Percentiles rank a stretch among this genome's conserved stretches.
Evolutionary conservation across 2,113 vertebrate genomes (phyloP).

Genomic region (Acanthisitta chloris): DNA sequence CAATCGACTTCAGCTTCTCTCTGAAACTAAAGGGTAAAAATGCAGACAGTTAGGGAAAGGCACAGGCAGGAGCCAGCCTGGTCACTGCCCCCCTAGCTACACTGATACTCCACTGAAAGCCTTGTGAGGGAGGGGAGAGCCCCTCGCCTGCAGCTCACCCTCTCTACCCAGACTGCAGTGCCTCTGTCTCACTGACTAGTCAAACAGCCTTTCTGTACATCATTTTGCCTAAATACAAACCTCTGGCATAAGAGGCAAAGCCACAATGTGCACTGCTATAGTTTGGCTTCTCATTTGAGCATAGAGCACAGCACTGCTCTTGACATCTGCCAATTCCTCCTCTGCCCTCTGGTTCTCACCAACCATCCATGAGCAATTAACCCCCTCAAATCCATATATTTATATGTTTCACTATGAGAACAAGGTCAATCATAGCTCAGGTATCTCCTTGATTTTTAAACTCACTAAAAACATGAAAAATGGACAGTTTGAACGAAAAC

Average conservation of each 20-base stretch:
- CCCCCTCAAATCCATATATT: accelerated
- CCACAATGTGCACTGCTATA: accelerated
- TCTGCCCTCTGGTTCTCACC: neutral
- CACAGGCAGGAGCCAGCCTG: neutral
- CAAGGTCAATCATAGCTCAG: accelerated
- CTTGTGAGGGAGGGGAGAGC: neutral
- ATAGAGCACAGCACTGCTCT: neutral
- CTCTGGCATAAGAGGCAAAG: neutral
- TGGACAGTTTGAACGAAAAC: accelerated
- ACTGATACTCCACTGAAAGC: neutral
- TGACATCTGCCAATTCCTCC: neutral
- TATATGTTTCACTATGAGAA: neutral
- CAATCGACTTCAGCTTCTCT: constrained; percentile 87
- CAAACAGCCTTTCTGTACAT: too few relatives aligned
- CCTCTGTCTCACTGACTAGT: accelerated
- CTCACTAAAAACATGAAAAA: accelerated
- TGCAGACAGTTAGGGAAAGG: neutral
- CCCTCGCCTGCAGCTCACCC: neutral
- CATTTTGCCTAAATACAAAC: neutral
- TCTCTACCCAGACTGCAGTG: accelerated
- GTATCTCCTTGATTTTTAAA: neutral
- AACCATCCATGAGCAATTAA: accelerated
- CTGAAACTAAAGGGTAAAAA: constrained; percentile 76
- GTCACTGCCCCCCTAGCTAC: neutral
- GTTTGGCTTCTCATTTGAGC: neutral